phyloP scores from a whole-genome alignment of 1,140 invertebrate genomes.

The Ceratitis capitata region DNA sequence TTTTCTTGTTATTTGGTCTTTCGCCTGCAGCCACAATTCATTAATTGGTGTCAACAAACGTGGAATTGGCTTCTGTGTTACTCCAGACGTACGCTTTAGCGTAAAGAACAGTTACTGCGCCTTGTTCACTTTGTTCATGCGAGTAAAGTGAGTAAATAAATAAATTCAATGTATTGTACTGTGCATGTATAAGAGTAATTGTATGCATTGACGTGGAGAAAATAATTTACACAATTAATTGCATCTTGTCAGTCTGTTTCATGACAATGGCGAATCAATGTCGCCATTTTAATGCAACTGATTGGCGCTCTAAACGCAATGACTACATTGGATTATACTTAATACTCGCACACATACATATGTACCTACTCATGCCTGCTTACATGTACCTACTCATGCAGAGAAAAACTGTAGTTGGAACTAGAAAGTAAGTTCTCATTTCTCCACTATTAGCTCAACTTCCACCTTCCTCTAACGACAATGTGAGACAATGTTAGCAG shows the following conservation, averaged over 20 bases:
- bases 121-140: background rate
- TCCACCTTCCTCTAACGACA: too few relatives aligned
- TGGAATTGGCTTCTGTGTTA: slow-evolving; percentile 30
- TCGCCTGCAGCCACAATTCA: background rate
- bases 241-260: background rate
- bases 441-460: too few relatives aligned
- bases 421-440: too few relatives aligned
- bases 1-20: background rate
- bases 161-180: too few relatives aligned
- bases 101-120: background rate
- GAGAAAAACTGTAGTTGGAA: too few relatives aligned
- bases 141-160: background rate
- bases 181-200: too few relatives aligned
- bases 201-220: background rate
- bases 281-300: slow-evolving; percentile 20
- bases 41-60: slow-evolving; percentile 36
- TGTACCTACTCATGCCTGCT: too few relatives aligned
- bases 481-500: too few relatives aligned
- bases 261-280: slow-evolving; percentile 20
- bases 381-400: too few relatives aligned
- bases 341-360: background rate
- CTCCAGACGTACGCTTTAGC: background rate
- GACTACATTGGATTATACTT: too few relatives aligned
- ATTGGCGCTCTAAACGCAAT: background rate
- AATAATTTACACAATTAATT: slow-evolving; percentile 33